Conservation (phyloP, 2,888 invertebrate species). For the Campoplex capitator region DNA sequence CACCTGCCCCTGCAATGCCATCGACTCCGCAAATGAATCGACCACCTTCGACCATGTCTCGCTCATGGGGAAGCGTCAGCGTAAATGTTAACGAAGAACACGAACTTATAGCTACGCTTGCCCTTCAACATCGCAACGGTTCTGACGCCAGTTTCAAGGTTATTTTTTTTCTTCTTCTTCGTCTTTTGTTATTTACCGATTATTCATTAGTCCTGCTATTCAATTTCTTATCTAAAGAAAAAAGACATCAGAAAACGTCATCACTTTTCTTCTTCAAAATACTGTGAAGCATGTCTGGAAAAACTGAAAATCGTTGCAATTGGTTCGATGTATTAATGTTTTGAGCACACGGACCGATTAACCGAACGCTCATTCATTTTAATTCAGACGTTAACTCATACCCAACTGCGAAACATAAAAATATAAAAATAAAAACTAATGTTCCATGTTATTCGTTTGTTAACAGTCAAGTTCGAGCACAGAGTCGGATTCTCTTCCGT, state of each 20-base stretch:
- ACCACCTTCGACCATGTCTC: constrained; percentile 85
- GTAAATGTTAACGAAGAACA: constrained; percentile 84
- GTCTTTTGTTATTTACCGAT: neutral
- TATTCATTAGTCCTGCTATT: neutral
- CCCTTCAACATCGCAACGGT: constrained; percentile 89
- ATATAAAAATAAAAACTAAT: constrained; percentile 1
- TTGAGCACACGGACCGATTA: neutral
- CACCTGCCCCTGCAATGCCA: constrained; percentile 88
- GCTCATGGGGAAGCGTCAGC: constrained; percentile 86
- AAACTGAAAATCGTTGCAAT: neutral
- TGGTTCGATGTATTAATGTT: neutral
- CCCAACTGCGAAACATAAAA: neutral
- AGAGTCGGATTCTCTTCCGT: constrained; percentile 98
- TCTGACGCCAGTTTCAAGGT: constrained; percentile 95
- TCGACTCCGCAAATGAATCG: constrained; percentile 86
- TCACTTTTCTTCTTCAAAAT: neutral
- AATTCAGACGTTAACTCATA: neutral
- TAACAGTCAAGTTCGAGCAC: constrained; percentile 96
- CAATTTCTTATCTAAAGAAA: neutral
- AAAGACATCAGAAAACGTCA: neutral
- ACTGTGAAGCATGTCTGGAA: neutral
- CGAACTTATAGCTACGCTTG: constrained; percentile 84
- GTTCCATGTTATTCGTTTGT: constrained; percentile 59
- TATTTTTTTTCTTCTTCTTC: constrained; percentile 22
- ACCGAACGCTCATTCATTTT: neutral